phyloP scores from a whole-genome alignment of 2,113 vertebrate genomes.

The Tychaedon coryphoeus region DNA sequence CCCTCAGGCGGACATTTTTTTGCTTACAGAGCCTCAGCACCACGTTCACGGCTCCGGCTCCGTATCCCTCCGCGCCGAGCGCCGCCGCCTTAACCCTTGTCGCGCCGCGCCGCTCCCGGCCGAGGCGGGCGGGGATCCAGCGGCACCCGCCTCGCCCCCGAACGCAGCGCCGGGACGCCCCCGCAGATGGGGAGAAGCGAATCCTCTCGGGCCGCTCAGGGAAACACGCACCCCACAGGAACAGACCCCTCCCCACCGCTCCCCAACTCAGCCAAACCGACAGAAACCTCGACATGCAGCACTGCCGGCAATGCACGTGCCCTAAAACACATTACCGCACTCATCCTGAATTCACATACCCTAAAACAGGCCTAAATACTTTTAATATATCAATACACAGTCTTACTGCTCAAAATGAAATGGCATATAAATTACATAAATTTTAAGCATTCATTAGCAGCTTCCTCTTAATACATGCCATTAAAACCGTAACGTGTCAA shows the following conservation, averaged over 20 bases:
- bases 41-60: conserved; percentile 74
- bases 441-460: neutral
- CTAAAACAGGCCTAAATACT: neutral
- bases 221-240: neutral
- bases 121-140: neutral
- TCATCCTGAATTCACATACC: neutral
- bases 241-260: neutral
- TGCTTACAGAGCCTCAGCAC: conserved; percentile 87
- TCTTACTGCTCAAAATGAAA: neutral
- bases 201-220: neutral
- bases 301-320: neutral
- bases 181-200: neutral
- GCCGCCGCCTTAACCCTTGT: conserved; percentile 68
- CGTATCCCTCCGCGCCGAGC: conserved; percentile 90
- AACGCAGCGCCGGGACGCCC: neutral
- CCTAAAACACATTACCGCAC: fast-evolving
- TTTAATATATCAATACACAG: neutral
- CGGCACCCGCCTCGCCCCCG: neutral
- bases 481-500: neutral
- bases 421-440: neutral
- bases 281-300: neutral
- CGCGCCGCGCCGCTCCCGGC: neutral
- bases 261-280: neutral
- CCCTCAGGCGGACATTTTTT: conserved; percentile 99
- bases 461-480: neutral